Conservation (phyloP, 2,797 vertebrate genomes). For the Danio kyathit region DNA sequence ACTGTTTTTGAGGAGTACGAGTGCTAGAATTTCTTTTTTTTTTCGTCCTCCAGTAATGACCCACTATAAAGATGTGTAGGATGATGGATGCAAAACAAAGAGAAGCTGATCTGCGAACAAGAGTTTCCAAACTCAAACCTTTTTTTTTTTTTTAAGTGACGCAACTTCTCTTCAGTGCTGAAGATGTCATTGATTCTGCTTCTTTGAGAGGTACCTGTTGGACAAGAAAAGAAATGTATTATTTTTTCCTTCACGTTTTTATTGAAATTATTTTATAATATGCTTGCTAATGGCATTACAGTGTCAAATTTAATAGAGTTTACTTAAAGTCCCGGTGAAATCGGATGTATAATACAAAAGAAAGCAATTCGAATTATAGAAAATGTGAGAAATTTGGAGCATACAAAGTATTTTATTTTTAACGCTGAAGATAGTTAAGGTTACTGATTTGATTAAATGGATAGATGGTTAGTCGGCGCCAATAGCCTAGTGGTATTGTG, state of each 20-base stretch:
- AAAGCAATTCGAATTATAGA: no score
- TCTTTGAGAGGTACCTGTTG: conserved; percentile 94
- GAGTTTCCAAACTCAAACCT: conserved; percentile 80
- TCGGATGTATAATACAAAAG: no score
- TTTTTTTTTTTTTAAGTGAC: conserved; percentile 64
- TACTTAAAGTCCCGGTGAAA: no score
- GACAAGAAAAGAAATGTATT: neutral
- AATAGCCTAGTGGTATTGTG: no score
- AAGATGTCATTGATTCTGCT: conserved; percentile 86
- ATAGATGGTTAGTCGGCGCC: no score
- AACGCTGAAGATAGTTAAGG: no score
- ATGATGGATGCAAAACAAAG: neutral
- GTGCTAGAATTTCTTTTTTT: neutral
- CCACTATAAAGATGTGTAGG: neutral
- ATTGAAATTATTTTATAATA: neutral
- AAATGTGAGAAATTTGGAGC: no score
- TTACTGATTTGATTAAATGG: no score
- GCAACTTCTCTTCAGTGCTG: conserved; percentile 58
- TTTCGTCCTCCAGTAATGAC: conserved; percentile 20
- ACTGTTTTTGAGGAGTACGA: neutral
- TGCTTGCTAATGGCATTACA: neutral
- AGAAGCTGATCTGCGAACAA: conserved; percentile 17
- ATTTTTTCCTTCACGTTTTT: neutral
- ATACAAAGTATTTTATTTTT: no score
- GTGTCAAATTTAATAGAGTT: no score